Base-by-base conservation (phyloP, 2,888 invertebrate genomes). In the Ichneumoninae sp. region DNA sequence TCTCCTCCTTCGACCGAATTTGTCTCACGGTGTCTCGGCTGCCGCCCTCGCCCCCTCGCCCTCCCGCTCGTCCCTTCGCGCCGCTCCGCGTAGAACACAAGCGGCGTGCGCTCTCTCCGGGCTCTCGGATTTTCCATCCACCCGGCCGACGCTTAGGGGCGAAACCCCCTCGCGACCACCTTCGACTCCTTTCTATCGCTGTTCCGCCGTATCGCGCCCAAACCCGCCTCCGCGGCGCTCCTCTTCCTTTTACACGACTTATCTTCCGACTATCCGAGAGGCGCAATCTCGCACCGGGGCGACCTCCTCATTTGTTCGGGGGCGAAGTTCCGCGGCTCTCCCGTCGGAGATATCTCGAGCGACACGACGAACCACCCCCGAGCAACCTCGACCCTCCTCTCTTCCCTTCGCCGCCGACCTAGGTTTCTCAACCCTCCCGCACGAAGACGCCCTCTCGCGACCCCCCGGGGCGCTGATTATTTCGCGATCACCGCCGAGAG, bases 201-300 rank as follows among this genome's bases (percentile, higher is more conserved):
- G 71, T 86, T 83, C 79, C 80, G 78, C 79, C 71, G 81, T 83
- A 81, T 81, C 81, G 60, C 76, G 68, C 70, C 47, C 19, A 19
- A 54, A n/a, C 54, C 68, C 57, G 13, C 54, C 36, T 70, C 76
- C 22, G 65, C 16, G 40, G 22, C 78, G 68, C 82, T 83, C 79
- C 81, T 83, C 83, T 65, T 84, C 85, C 76, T 79, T 83, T 81
- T 87, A 84, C 87, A 87, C 86, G 86, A 89, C 90, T 90, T 91
- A 90, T 91, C 91, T 88, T 85, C 86, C 80, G 79, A 80, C 87
- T 90, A 89, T 90, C 89, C 89, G 83, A 80, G 86, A 87, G 83
- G 83, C 85, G 80, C 81, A 83, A 85, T 87, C 83, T 86, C 74
- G 68, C 71, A 74, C 66, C 74, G 81, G 81, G 66, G 78, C 83